Base-by-base conservation (phyloP, 1,140 invertebrate species). In the Neocloeon triangulifer region DNA sequence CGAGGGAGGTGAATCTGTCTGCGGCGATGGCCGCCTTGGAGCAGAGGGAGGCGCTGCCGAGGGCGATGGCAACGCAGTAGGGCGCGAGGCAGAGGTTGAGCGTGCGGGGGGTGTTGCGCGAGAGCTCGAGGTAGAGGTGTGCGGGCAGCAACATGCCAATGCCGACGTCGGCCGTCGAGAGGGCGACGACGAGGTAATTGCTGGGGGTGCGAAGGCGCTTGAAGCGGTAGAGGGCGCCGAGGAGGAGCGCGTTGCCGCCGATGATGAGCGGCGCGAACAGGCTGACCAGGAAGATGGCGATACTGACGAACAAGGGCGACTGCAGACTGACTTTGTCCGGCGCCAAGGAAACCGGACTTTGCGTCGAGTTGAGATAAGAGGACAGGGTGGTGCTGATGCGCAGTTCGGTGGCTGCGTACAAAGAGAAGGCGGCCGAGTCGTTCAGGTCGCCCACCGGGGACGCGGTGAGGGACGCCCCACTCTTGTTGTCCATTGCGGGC, bases 121-220 rank as follows among this genome's bases (percentile, higher is more conserved):
- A 53, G n/a, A 67, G 48, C 40, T 69, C 64, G 34, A 67, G 45
- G 38, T 65, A 61, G 32, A 67, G 22, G 8, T 23, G 64, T 12
- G 73, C 58, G 1, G 75, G 75, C 58, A 79, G 68, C 37, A 73
- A 60, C 29, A 77, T 51, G 0, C 71, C 75, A 17, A 78, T 66
- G n/a, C 69, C 61, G 12, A 77, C 54, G 47, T 80, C 76, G 4
- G 69, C 69, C 18, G 73, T 54, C 0, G 75, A 73, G 30, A 80
- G 50, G 2, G 72, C 74, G 26, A 72, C 61, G n/a, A 80, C 59
- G 12, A 80, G 53, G 36, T 66, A 65, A 48, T 79, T 80, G 32
- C 70, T 73, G 0, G 69, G 69, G 9, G 64, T 67, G 35, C 64
- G 46, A 1, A 68, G 47, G 34, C 65, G 47, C 40, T 68, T 67